Conservation (phyloP, 2,797 vertebrate genomes). For the Chaetophractus vellerosus region DNA sequence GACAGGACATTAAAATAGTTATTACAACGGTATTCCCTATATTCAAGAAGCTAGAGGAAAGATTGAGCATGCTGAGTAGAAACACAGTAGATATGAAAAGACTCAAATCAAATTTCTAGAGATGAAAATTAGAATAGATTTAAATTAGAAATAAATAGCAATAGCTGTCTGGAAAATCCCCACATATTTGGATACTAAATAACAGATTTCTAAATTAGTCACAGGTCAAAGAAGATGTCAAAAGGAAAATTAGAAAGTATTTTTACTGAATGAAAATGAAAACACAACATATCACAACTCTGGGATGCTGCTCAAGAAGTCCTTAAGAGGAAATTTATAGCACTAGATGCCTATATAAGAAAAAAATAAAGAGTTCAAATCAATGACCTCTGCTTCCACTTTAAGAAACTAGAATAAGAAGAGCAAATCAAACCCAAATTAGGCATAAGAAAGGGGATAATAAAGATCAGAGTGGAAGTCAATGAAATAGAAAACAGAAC, state of each 20-base stretch:
- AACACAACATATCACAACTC: not conserved
- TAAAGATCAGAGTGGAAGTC: not conserved
- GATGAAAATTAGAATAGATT: not conserved
- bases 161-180: not conserved
- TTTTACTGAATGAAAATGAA: constrained; percentile 36
- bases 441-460: not conserved
- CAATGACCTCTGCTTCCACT: not conserved
- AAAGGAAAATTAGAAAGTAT: constrained; percentile 14
- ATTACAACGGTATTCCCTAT: not conserved
- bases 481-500: not conserved
- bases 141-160: constrained; percentile 5
- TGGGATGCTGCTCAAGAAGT: not conserved
- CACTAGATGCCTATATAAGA: not conserved
- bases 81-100: not conserved
- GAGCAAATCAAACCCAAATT: not conserved
- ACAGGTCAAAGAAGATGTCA: not conserved
- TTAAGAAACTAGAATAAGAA: not conserved
- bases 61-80: not conserved
- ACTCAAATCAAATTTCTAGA: constrained; percentile 9
- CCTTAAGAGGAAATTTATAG: not conserved
- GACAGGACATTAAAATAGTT: not conserved
- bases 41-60: constrained; percentile 2
- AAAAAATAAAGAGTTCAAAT: not conserved
- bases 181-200: not conserved
- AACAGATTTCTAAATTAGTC: constrained; percentile 15